Evolutionary conservation across 2,797 vertebrate species (phyloP).

Genomic region (Chelon auratus): DNA sequence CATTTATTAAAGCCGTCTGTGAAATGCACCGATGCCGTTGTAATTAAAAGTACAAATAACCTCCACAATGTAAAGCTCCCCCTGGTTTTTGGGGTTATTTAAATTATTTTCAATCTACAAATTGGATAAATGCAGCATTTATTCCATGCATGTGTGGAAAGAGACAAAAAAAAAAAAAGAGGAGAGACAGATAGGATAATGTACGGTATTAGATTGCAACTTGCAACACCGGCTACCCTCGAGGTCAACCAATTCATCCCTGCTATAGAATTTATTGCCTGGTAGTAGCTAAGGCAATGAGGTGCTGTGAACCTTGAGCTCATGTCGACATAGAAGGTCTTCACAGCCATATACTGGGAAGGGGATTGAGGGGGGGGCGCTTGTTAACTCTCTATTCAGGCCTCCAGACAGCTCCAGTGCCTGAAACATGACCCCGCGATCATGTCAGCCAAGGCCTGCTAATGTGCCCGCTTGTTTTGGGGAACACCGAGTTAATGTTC

Average conservation of each 20-base stretch:
- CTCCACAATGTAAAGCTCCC: neutral
- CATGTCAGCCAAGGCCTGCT: conserved; percentile 46
- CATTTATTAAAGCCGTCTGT: conserved; percentile 46
- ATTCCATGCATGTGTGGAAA: neutral
- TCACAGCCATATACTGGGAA: conserved; percentile 53
- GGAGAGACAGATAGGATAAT: conserved; percentile 61
- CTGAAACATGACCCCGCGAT: conserved; percentile 55
- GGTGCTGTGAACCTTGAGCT: conserved; percentile 81
- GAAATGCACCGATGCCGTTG: conserved; percentile 3
- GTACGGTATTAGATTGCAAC: conserved; percentile 73
- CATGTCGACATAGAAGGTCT: conserved; percentile 78
- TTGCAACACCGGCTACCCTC: conserved; percentile 71
- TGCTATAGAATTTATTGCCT: conserved; percentile 75
- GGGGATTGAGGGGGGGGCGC: conserved; percentile 15
- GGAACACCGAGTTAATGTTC: conserved; percentile 55
- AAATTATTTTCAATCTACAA: conserved; percentile 37
- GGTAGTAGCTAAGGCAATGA: conserved; percentile 74
- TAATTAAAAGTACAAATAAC: conserved; percentile 54
- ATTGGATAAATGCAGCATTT: conserved; percentile 43
- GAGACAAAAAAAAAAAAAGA: neutral
- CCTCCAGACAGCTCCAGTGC: conserved; percentile 29
- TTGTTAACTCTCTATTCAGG: conserved; percentile 71
- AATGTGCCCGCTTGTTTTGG: conserved; percentile 46
- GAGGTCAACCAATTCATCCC: conserved; percentile 81
- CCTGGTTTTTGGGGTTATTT: conserved; percentile 5